A percentile compares a stretch with the other conserved stretches of the same genome.
These are phyloP conservation scores for Thomomys bottae DNA, from an alignment of 2,113 vertebrate genomes.

Conservation along the genomic window DNA sequence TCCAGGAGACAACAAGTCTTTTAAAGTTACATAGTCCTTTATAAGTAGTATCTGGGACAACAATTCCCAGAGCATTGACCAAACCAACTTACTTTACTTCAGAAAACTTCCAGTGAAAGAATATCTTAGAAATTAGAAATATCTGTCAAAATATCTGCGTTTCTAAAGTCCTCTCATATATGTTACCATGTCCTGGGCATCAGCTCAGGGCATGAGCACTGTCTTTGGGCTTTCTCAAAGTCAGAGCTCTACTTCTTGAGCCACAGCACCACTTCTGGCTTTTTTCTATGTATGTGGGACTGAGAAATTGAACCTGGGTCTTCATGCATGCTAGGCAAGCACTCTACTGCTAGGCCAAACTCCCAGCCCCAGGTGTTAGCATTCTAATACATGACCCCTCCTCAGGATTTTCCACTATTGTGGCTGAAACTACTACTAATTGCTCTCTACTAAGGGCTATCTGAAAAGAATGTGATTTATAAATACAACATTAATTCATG, in stretches of 20 bases:
- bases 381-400: not conserved
- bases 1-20: not conserved
- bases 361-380: not conserved
- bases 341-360: no score
- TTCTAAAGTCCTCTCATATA: not conserved
- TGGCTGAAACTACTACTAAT: not conserved
- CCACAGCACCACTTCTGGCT: no score
- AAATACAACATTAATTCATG: not conserved
- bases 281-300: no score
- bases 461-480: not conserved
- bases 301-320: no score
- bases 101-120: not conserved
- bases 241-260: no score
- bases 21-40: not conserved
- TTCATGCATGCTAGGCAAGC: no score
- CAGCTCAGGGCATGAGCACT: no score
- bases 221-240: no score
- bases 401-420: not conserved
- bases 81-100: constrained; percentile 13
- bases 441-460: not conserved
- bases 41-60: not conserved
- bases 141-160: not conserved
- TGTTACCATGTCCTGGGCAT: no score
- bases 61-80: not conserved
- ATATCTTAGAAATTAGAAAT: not conserved